Evolutionary conservation across 2,797 vertebrate genomes (phyloP).

Genomic region (Enteromius viviparus): DNA sequence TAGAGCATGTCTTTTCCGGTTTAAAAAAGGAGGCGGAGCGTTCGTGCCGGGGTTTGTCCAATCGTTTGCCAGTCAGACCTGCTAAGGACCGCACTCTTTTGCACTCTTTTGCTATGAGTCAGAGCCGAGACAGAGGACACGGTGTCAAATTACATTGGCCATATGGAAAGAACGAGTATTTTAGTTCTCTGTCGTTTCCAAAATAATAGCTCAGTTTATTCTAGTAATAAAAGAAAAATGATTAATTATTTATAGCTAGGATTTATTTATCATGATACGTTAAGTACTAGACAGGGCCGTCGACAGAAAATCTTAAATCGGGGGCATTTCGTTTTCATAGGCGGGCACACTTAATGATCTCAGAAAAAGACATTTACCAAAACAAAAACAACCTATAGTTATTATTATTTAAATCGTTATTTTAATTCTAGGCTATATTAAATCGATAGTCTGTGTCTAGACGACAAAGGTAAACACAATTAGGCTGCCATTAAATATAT

Average conservation of each 20-base stretch:
- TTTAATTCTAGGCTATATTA: too few species aligned
- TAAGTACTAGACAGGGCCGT: not conserved
- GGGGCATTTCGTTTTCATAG: too few species aligned
- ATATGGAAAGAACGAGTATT: not conserved
- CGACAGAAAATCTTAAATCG: too few species aligned
- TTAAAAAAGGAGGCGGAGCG: conserved; percentile 26
- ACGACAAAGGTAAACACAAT: not conserved
- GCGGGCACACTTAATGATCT: too few species aligned
- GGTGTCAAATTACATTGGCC: conserved; percentile 34
- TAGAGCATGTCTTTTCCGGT: conserved; percentile 77
- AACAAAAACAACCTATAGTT: too few species aligned
- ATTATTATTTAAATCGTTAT: too few species aligned
- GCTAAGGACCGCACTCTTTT: not conserved
- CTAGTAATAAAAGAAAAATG: not conserved
- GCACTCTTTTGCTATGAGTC: not conserved
- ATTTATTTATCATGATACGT: not conserved
- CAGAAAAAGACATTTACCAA: too few species aligned
- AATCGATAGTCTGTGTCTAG: too few species aligned
- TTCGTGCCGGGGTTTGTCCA: conserved; percentile 32
- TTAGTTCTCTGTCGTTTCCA: not conserved
- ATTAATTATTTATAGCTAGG: not conserved
- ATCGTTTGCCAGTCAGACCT: conserved; percentile 60
- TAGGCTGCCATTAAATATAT: not conserved
- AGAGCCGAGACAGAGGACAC: not conserved
- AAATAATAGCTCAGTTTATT: not conserved